Evolutionary conservation across 2,797 vertebrate genomes (phyloP), one percentile per base, ranked within the genome.

Genomic region (Falco berigora): DNA sequence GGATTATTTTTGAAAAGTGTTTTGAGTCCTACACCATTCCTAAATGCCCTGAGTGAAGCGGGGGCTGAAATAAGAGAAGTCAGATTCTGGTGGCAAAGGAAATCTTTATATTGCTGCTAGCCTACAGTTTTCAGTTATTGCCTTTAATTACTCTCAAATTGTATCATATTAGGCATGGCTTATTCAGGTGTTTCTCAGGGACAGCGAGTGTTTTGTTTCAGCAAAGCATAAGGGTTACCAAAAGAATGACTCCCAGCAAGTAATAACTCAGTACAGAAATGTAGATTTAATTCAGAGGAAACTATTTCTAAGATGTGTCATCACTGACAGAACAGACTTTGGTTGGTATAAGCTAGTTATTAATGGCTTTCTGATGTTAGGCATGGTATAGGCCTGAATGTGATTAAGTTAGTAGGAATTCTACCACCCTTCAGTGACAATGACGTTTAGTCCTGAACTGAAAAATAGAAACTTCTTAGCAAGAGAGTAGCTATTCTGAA

Each of bases 391-490:
- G 67, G 62, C 88, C 88, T 92, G 80, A 96, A 67, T 88, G 36
- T 90, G 79, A 92, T 88, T 94, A 91, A 92, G 63, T 91, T 69
- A 79, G 71, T 58, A 94, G 74, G 86, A 95, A 90, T 95, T 88
- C 75, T 91, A 72, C 62, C 30, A 52, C 61, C 56, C 49, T 93
- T 84, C 1, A 2, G 46, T 53, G 85, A 78, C 66, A 91, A 38
- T 66, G 50, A 78, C 5, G 3, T 76, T 78, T 73, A 88, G 28
- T 67, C 71, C 77, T 85, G 44, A 88, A 84, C 64, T 63, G 47
- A 53, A 93, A 94, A 92, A 61, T 5, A 88, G 23, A 27, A 90
- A 86, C 28, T 66, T 67, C 46, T 68, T 59, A 73, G 46, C 69
- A 81, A 84, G 40, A 66, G 30, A 73, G n/a, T 44, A 90, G 53